A percentile compares a stretch with the other conserved stretches of the same genome.
Evolutionary conservation across 2,888 invertebrate species (phyloP).

Genomic region (Rhagonycha fulva): DNA sequence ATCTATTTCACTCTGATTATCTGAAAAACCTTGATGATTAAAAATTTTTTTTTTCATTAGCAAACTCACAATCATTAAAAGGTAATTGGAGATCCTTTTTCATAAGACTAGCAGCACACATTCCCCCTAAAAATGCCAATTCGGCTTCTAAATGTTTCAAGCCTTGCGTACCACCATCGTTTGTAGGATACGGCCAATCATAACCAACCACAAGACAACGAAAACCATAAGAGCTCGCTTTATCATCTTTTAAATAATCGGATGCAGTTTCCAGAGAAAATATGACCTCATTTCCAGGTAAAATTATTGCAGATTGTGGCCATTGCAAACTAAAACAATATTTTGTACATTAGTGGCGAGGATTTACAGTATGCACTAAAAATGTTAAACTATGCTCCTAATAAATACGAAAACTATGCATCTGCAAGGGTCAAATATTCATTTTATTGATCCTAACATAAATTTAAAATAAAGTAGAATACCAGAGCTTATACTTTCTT

Average conservation of each 20-base stretch:
- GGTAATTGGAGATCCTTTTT: constrained; percentile 77
- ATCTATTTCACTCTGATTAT: constrained; percentile 73
- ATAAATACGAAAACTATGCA: too few relatives aligned
- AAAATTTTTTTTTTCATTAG: not conserved
- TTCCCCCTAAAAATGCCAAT: constrained; percentile 85
- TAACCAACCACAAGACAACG: constrained; percentile 81
- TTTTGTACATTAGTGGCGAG: not conserved
- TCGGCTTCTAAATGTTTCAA: constrained; percentile 85
- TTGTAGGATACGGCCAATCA: constrained; percentile 69
- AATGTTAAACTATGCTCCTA: not conserved
- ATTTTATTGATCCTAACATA: too few relatives aligned
- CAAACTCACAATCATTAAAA: constrained; percentile 51
- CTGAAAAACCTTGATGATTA: constrained; percentile 39
- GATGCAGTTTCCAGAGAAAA: constrained; percentile 96
- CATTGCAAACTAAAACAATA: constrained; percentile 66
- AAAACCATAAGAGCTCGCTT: constrained; percentile 78
- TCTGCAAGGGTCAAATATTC: too few relatives aligned
- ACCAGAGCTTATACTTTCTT: too few relatives aligned
- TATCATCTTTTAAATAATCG: constrained; percentile 90
- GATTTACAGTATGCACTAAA: not conserved
- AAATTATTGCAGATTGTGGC: constrained; percentile 83
- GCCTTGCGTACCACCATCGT: constrained; percentile 53
- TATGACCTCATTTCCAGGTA: constrained; percentile 93
- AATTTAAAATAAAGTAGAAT: too few relatives aligned
- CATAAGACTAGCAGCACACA: constrained; percentile 89